Base-by-base conservation (phyloP, 1,140 invertebrate genomes). In the Zaprionus inermis region DNA sequence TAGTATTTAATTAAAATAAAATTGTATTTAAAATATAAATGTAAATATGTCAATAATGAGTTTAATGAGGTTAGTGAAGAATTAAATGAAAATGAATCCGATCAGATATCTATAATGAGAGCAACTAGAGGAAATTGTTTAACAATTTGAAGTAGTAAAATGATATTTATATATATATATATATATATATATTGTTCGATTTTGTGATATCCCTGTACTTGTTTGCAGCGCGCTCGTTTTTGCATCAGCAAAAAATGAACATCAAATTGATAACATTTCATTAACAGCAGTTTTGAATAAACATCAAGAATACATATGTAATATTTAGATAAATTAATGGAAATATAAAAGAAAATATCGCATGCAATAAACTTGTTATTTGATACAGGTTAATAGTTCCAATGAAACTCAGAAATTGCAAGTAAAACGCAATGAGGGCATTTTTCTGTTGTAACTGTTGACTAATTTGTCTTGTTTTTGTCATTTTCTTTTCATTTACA, bases 401-500 rank as follows among this genome's bases (percentile, higher is more conserved):
- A 69, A 36, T 51, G 12, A 56, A 66, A 30, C 30, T 60, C 28
- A 30, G 36, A 72, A 57, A 38, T 30, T 49, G 32, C 32, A 16
- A 32, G 14, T 41, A 41, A 54, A 44, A 44, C 41, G 52, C 52
- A 54, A 65, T 38, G 32, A 20, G 24, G 22, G 49, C 16, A 14
- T 28, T 51, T 38, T 24, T 63, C 49, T 24, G n/a, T 52, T 61
- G 67, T n/a, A 18, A 32, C 20, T 41, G 55, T 57, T 38, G 65
- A 34, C n/a, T 49, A 52, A 54, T 32, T 16, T 57, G n/a, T 52
- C 20, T 65, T 59, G 57, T 61, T 75, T 46, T 72, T 74, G 24
- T 36, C 22, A 44, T 44, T 24, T 44, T 28, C 24, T 20, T 46
- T 58, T 44, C 52, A 69, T 78, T 91, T 92, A 92, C 28, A 92